Percentiles rank a stretch among this genome's conserved stretches.
Evolutionary conservation across 64 coral and sea anemone species (phyloP).

Genomic region (Montipora efflorescens): DNA sequence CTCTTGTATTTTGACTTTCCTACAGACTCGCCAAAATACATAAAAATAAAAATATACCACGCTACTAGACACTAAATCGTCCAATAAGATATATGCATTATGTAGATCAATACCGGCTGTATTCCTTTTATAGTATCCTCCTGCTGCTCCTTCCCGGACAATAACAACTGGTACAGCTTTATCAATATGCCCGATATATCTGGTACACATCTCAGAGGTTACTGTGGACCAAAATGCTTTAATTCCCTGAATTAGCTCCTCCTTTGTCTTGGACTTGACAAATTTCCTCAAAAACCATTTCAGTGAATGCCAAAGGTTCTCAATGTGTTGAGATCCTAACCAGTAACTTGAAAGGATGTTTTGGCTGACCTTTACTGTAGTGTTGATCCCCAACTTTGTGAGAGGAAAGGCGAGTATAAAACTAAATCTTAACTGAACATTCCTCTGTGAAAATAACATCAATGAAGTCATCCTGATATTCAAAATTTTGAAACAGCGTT

Average conservation of each 20-base stretch:
- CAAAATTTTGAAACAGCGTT: slow-evolving; percentile 44
- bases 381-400: no score
- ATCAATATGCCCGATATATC: background rate
- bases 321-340: slow-evolving; percentile 13
- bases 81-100: no score
- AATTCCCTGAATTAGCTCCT: background rate
- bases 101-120: no score
- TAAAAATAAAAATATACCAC: no score
- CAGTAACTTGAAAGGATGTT: no score
- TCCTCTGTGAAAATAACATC: slow-evolving; percentile 70
- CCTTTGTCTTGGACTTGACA: slow-evolving; percentile 16
- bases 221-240: background rate
- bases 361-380: no score
- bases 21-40: no score
- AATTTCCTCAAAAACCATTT: background rate
- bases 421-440: slow-evolving; percentile 19
- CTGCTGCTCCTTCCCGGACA: background rate
- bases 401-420: no score
- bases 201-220: background rate
- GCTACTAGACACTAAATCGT: no score
- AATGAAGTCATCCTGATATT: slow-evolving; percentile 33
- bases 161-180: slow-evolving; percentile 29
- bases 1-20: no score
- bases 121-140: background rate
- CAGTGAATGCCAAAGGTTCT: background rate